These are phyloP conservation scores for Xenops minutus DNA, from an alignment of 2,797 vertebrate genomes.

Conservation along the genomic window DNA sequence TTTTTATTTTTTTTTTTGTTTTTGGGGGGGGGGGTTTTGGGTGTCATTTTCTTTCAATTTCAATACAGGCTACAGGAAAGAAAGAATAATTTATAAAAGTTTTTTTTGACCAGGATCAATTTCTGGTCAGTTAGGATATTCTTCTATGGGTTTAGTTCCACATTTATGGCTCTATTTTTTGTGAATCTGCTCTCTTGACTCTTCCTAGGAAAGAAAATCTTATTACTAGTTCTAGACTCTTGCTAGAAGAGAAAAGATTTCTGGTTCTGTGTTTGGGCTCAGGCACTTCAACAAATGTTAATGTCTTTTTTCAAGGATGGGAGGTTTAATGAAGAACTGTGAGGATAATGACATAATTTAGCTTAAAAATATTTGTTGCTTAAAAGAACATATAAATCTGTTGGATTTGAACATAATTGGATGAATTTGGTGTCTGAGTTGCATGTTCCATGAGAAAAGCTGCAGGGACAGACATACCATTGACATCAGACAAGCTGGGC, in stretches of 20 bases:
- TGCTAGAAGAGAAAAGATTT: neutral
- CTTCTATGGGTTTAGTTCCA: neutral
- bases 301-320: neutral
- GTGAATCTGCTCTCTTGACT: neutral
- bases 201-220: neutral
- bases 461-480: neutral
- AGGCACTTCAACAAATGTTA: neutral
- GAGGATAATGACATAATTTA: neutral
- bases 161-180: neutral
- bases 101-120: neutral
- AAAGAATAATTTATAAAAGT: neutral
- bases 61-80: neutral
- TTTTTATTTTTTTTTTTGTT: no score
- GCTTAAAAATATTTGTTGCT: neutral
- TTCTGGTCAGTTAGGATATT: neutral
- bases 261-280: neutral
- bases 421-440: neutral
- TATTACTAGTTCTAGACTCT: neutral
- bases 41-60: neutral
- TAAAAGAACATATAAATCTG: neutral
- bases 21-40: no score
- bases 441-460: neutral
- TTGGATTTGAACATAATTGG: neutral
- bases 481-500: neutral
- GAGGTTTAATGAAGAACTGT: neutral